Conservation (phyloP, 2,797 vertebrate species). For the Mormyrus proboscirostris region DNA sequence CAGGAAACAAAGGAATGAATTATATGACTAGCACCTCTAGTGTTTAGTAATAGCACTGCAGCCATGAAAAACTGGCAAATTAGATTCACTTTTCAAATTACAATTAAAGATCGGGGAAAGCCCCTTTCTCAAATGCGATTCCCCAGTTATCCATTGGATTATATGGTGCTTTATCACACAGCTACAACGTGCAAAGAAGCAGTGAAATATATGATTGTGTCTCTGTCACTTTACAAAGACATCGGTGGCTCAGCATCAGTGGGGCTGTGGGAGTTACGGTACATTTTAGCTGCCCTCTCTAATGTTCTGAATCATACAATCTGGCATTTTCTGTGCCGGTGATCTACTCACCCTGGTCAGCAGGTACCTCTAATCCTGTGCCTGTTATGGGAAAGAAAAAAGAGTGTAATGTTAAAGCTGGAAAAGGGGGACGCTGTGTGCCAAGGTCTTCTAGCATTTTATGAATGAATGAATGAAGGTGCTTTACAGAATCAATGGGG, state of each 20-base stretch:
- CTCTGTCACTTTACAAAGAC: neutral
- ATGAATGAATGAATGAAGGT: neutral
- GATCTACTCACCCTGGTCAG: neutral
- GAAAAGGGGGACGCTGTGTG: neutral
- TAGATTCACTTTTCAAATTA: neutral
- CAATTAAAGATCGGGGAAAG: neutral
- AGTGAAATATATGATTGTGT: neutral
- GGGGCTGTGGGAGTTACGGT: neutral
- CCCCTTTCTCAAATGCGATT: neutral
- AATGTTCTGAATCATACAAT: neutral
- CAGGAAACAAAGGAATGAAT: neutral
- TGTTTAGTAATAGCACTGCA: neutral
- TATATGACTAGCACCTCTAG: neutral
- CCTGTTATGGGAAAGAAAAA: neutral
- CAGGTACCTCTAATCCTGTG: neutral
- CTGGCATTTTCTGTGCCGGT: neutral
- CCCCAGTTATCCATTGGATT: neutral
- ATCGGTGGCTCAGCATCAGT: neutral
- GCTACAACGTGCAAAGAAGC: neutral
- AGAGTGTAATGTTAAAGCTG: neutral
- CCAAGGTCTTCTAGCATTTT: neutral
- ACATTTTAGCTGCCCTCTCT: neutral
- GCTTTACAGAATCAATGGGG: neutral
- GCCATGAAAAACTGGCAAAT: neutral
- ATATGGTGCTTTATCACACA: neutral